Percentiles rank a stretch among this genome's conserved stretches.
These are phyloP conservation scores for Bombus breviceps DNA, from an alignment of 1,140 invertebrate species.

Conservation along the genomic window DNA sequence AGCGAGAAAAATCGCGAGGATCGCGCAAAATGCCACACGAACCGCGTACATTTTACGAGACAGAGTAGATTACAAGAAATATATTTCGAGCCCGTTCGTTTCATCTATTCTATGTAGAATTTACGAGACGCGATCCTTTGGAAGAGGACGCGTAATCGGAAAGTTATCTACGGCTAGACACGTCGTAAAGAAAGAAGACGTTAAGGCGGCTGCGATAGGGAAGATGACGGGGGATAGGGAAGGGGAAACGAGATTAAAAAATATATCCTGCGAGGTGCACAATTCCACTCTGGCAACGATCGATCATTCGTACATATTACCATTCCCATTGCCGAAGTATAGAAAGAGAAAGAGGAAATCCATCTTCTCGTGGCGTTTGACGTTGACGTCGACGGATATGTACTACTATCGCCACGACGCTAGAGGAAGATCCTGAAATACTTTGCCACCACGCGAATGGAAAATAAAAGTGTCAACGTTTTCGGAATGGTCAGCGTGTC, in stretches of 20 bases:
- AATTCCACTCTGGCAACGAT: conserved; percentile 59
- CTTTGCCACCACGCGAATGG: conserved; percentile 24
- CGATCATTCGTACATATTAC: conserved; percentile 65
- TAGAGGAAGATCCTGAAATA: conserved; percentile 32
- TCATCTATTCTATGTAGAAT: conserved; percentile 34
- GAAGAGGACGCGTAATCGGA: conserved; percentile 47
- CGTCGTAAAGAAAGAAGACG: conserved; percentile 13
- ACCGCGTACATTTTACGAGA: not conserved
- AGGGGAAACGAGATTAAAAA: conserved; percentile 52
- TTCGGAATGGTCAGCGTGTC: not conserved
- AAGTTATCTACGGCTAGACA: conserved; percentile 44
- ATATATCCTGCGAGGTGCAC: conserved; percentile 50
- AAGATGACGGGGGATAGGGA: no score
- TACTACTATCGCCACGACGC: conserved; percentile 21
- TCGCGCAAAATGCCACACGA: not conserved
- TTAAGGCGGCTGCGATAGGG: no score
- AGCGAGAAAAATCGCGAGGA: not conserved
- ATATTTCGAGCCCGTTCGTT: conserved; percentile 15
- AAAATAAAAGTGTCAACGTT: conserved; percentile 49
- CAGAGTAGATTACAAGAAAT: conserved; percentile 17
- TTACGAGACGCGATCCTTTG: conserved; percentile 23
- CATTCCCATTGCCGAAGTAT: conserved; percentile 42
- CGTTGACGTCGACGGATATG: conserved; percentile 44
- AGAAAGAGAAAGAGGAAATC: conserved; percentile 54
- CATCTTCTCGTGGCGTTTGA: conserved; percentile 54